phyloP scores from a whole-genome alignment of 2,888 invertebrate species.

The Melikaiella ostensackeni region DNA sequence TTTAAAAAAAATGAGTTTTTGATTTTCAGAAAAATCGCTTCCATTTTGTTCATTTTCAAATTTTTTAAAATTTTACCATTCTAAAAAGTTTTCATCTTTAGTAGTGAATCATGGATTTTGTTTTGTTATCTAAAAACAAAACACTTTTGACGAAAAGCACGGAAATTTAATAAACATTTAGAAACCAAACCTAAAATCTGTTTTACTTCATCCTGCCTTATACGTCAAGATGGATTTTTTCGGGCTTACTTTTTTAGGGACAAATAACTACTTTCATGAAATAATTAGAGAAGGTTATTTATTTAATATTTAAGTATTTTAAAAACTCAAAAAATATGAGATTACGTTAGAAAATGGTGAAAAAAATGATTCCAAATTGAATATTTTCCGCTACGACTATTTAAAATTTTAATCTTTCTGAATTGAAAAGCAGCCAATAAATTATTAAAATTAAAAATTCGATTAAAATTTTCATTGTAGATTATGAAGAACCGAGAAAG shows the following conservation, averaged over 20 bases:
- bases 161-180: neutral
- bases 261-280: conserved; percentile 43
- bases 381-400: too few relatives aligned
- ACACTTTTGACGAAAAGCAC: neutral
- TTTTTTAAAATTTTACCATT: too few relatives aligned
- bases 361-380: too few relatives aligned
- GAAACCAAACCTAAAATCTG: neutral
- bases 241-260: conserved; percentile 46
- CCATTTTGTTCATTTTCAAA: neutral
- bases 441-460: too few relatives aligned
- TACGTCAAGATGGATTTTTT: conserved; percentile 45
- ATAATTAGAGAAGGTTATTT: conserved; percentile 41
- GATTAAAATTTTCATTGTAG: neutral
- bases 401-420: too few relatives aligned
- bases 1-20: too few relatives aligned
- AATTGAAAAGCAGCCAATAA: too few relatives aligned
- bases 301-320: neutral
- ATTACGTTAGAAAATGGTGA: too few relatives aligned
- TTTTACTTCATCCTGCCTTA: neutral
- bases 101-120: neutral
- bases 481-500: conserved; percentile 44
- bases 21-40: neutral
- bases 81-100: too few relatives aligned
- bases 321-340: neutral
- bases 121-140: neutral